phyloP scores from a whole-genome alignment of 2,797 vertebrate genomes.

The Lagodon rhomboides region DNA sequence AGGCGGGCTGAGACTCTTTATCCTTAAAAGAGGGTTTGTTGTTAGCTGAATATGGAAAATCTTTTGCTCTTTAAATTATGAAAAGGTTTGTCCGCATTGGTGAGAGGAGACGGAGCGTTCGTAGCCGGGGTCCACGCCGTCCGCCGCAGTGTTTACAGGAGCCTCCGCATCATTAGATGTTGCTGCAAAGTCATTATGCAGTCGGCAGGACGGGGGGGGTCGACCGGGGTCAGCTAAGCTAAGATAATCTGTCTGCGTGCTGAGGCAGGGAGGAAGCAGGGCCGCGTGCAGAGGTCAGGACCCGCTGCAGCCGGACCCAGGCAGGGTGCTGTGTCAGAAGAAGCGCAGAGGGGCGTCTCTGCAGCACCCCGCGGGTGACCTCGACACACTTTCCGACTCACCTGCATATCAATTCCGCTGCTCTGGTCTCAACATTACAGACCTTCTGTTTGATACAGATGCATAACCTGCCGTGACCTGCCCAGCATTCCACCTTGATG shows the following conservation, averaged over 20 bases:
- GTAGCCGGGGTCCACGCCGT: background rate
- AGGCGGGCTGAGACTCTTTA: constrained; percentile 36
- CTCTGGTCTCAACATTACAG: constrained; percentile 1
- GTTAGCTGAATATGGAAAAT: constrained; percentile 14
- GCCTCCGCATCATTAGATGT: constrained; percentile 22
- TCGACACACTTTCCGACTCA: constrained; percentile 42
- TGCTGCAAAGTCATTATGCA: constrained; percentile 64
- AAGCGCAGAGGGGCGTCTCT: constrained; percentile 22
- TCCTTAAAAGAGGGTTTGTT: constrained; percentile 36
- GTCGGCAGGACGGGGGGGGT: constrained; percentile 53
- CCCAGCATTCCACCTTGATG: too few relatives aligned
- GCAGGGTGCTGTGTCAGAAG: constrained; percentile 32
- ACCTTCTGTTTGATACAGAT: background rate
- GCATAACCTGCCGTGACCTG: background rate
- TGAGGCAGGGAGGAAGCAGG: constrained; percentile 29
- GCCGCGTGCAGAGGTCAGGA: constrained; percentile 69
- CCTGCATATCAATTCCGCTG: constrained; percentile 5
- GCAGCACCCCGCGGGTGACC: constrained; percentile 38
- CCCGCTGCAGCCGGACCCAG: constrained; percentile 37
- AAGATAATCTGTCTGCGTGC: constrained; percentile 71
- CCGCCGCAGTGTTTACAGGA: background rate
- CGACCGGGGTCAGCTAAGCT: constrained; percentile 62
- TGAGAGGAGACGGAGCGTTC: background rate
- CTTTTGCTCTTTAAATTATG: background rate
- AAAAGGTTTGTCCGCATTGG: background rate